Evolutionary conservation across 2,888 invertebrate species (phyloP).

Genomic region (Pyrgus malvae): DNA sequence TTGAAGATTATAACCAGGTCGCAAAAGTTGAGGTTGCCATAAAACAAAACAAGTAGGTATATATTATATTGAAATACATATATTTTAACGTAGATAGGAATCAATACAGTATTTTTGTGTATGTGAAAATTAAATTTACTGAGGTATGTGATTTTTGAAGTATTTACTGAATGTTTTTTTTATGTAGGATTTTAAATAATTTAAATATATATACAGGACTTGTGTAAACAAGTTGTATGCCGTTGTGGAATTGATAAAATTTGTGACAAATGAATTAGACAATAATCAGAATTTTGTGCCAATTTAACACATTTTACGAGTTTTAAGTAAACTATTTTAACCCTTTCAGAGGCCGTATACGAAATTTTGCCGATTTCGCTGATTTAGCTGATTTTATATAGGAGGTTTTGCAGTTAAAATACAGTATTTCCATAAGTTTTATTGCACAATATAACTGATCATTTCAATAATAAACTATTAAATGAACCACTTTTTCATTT

Average conservation of each 20-base stretch:
- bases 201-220: background rate
- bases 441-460: too few species aligned
- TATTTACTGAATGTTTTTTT: slow-evolving; percentile 35
- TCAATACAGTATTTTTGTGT: slow-evolving; percentile 18
- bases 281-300: slow-evolving; percentile 33
- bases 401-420: too few species aligned
- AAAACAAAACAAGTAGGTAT: background rate
- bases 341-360: too few species aligned
- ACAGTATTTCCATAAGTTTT: too few species aligned
- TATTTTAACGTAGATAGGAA: slow-evolving; percentile 15
- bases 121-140: slow-evolving; percentile 17
- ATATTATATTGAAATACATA: background rate
- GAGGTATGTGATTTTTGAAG: slow-evolving; percentile 22
- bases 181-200: background rate
- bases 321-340: too few species aligned
- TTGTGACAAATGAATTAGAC: slow-evolving; percentile 31
- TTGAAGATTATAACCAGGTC: slow-evolving; percentile 7
- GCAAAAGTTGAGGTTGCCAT: slow-evolving; percentile 23
- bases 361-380: too few species aligned
- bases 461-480: too few species aligned
- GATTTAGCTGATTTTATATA: too few species aligned
- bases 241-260: slow-evolving; percentile 12
- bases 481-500: too few species aligned
- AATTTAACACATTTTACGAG: slow-evolving; percentile 23
- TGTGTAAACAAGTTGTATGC: background rate